Conservation (phyloP, 2,797 vertebrate genomes). For the Synaphobranchus kaupii region DNA sequence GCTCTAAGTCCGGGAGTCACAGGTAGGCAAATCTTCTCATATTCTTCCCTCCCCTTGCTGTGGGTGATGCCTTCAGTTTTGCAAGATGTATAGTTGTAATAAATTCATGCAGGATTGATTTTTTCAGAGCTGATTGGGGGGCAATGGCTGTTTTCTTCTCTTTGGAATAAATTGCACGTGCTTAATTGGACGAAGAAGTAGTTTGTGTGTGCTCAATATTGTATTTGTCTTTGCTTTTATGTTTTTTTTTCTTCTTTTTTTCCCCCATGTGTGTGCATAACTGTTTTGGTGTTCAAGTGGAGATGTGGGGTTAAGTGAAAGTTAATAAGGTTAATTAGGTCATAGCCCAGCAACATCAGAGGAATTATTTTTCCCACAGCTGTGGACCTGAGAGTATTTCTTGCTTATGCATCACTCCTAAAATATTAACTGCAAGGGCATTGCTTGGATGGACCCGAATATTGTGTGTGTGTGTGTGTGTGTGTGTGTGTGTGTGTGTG, state of each 20-base stretch:
- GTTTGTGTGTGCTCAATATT: neutral
- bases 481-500: neutral
- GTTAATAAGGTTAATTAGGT: neutral
- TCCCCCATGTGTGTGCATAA: no score
- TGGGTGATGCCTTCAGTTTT: neutral
- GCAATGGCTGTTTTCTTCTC: neutral
- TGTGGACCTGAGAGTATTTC: neutral
- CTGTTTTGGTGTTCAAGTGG: neutral
- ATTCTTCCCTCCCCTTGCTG: neutral
- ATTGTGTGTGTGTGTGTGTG: neutral
- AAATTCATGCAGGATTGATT: neutral
- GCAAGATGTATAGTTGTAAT: neutral
- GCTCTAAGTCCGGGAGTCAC: constrained; percentile 61
- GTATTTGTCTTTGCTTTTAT: neutral
- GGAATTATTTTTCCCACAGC: neutral
- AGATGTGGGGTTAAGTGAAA: neutral
- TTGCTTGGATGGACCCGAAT: neutral
- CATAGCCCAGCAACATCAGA: neutral
- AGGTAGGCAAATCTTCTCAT: constrained; percentile 62
- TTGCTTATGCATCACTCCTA: neutral
- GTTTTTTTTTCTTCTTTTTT: neutral
- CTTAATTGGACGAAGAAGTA: neutral
- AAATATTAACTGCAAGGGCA: neutral
- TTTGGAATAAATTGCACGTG: neutral
- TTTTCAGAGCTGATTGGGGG: neutral